Evolutionary conservation across 2,113 vertebrate genomes (phyloP).

Genomic region (Odontophorus gujanensis): DNA sequence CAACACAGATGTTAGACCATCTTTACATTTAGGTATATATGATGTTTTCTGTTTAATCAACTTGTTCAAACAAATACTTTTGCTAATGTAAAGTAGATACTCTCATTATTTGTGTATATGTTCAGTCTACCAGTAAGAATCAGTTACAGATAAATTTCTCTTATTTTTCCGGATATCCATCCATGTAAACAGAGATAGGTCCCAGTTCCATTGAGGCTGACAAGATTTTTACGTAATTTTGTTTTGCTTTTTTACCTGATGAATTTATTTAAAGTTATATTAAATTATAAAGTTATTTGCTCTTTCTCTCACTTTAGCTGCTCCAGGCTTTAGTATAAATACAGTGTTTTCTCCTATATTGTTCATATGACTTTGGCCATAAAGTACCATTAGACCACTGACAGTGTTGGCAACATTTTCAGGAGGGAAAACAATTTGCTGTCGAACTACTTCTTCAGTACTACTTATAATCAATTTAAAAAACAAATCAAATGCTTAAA

Average conservation of each 20-base stretch:
- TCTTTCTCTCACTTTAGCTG: not conserved
- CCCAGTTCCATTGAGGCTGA: not conserved
- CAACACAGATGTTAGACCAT: not conserved
- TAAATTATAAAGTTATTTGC: not conserved
- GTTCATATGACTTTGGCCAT: not conserved
- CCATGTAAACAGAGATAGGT: not conserved
- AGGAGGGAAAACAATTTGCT: not conserved
- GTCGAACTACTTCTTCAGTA: not conserved
- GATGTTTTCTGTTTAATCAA: not conserved
- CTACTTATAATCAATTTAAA: not conserved
- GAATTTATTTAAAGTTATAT: not conserved
- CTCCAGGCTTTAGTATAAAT: not conserved
- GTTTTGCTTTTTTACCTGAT: not conserved
- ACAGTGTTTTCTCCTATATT: not conserved
- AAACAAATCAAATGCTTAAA: not conserved
- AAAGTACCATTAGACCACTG: not conserved
- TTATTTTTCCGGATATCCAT: not conserved
- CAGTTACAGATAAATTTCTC: conserved; percentile 13
- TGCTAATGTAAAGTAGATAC: not conserved
- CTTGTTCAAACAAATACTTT: conserved; percentile 29
- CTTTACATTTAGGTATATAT: not conserved
- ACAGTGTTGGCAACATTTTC: not conserved
- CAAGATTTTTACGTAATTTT: not conserved
- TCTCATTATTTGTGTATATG: conserved; percentile 23
- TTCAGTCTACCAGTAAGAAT: conserved; percentile 12